phyloP scores from a whole-genome alignment of 2,888 invertebrate genomes.

The Xestia ashworthii region DNA sequence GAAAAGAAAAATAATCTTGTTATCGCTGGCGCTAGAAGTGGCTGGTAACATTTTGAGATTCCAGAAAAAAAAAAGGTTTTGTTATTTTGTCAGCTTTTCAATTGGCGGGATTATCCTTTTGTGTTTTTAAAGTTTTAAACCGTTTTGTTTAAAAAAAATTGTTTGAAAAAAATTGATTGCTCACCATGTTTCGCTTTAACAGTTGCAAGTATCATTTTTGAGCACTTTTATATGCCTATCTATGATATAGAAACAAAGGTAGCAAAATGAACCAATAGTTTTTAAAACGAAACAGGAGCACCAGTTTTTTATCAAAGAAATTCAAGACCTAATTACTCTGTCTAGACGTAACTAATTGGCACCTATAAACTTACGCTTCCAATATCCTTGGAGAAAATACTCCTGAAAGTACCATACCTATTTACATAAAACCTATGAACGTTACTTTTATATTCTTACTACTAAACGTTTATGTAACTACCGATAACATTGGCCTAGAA shows the following conservation, averaged over 20 bases:
- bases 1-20: conserved; percentile 54
- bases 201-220: neutral
- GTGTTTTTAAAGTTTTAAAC: no score
- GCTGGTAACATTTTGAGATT: conserved; percentile 35
- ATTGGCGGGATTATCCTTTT: conserved; percentile 7
- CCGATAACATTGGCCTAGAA: conserved; percentile 31
- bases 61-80: conserved; percentile 23
- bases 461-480: conserved; percentile 44
- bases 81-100: conserved; percentile 27
- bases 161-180: no score
- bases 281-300: neutral
- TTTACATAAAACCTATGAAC: conserved; percentile 52
- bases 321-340: conserved; percentile 31
- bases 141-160: neutral
- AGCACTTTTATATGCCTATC: neutral
- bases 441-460: conserved; percentile 45
- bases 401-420: conserved; percentile 40
- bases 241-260: neutral
- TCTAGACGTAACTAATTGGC: conserved; percentile 38
- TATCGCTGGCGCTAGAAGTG: conserved; percentile 29
- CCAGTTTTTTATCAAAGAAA: neutral
- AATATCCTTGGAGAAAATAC: conserved; percentile 41
- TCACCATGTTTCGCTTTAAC: neutral
- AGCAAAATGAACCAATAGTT: neutral
- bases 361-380: conserved; percentile 40